phyloP scores from a whole-genome alignment of 1,140 invertebrate species.

The Drosophila mojavensis region DNA sequence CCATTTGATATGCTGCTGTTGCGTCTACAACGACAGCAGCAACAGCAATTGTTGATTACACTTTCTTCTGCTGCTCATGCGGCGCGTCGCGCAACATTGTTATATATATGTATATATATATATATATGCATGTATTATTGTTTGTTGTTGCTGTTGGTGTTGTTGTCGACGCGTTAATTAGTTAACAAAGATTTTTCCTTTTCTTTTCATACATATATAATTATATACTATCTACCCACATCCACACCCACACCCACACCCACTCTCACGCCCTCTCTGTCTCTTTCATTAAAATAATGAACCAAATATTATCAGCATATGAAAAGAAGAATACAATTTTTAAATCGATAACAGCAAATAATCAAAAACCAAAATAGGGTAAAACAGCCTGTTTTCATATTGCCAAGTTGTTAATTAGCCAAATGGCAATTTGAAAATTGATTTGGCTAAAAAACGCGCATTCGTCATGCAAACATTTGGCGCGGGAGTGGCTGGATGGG shows the following conservation, averaged over 20 bases:
- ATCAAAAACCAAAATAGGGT: too few species aligned
- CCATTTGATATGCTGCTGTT: slow-evolving; percentile 13
- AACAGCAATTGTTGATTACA: slow-evolving; percentile 45
- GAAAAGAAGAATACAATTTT: neutral
- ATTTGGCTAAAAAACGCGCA: slow-evolving; percentile 44
- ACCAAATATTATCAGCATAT: neutral
- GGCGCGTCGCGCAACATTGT: slow-evolving; percentile 24
- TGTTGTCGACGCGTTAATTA: slow-evolving; percentile 54
- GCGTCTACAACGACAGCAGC: neutral
- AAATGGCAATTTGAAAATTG: slow-evolving; percentile 60
- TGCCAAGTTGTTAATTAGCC: slow-evolving; percentile 57
- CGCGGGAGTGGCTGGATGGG: neutral
- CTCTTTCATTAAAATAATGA: neutral
- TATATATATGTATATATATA: too few species aligned
- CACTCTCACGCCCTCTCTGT: too few species aligned
- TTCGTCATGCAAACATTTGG: slow-evolving; percentile 20
- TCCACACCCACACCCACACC: too few species aligned
- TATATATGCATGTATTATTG: slow-evolving; percentile 1
- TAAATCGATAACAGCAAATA: slow-evolving; percentile 38
- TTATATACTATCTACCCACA: too few species aligned
- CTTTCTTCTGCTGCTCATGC: slow-evolving; percentile 48
- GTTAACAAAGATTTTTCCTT: slow-evolving; percentile 16
- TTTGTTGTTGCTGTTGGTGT: neutral
- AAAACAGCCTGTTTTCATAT: slow-evolving; percentile 38
- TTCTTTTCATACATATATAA: neutral